phyloP scores from a whole-genome alignment of 2,113 vertebrate species.

The Channa maculata region DNA sequence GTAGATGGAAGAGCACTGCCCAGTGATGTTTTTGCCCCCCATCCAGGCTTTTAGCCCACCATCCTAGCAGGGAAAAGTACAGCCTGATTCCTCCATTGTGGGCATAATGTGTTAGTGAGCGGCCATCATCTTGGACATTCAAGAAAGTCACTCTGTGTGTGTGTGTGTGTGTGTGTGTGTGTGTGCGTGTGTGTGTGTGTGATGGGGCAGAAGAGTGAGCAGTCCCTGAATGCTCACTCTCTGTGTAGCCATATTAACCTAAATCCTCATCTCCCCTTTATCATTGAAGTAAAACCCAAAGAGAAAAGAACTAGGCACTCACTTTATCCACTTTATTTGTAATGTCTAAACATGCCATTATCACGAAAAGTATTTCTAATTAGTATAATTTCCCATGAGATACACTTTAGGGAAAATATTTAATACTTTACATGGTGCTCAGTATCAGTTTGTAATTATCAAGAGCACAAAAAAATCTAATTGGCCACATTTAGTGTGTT shows the following conservation, averaged over 20 bases:
- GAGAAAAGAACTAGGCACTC: conserved; percentile 69
- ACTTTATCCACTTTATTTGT: conserved; percentile 69
- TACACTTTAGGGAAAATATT: conserved; percentile 69
- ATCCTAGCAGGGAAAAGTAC: conserved; percentile 80
- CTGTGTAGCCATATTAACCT: conserved; percentile 80
- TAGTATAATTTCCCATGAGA: conserved; percentile 74
- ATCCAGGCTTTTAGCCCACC: conserved; percentile 74
- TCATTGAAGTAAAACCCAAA: conserved; percentile 78
- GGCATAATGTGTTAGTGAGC: conserved; percentile 74
- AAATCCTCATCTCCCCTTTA: conserved; percentile 72
- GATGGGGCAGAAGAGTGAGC: conserved; percentile 76
- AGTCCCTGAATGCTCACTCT: conserved; percentile 78
- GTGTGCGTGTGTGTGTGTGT: conserved; percentile 53
- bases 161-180: conserved; percentile 52
- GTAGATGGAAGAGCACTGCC: conserved; percentile 71
- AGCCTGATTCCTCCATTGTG: conserved; percentile 77
- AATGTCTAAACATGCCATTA: conserved; percentile 81
- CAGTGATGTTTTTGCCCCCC: conserved; percentile 73
- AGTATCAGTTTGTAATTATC: conserved; percentile 55
- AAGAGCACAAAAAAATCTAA: conserved; percentile 26
- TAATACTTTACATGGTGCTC: conserved; percentile 60
- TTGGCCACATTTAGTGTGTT: conserved; percentile 28
- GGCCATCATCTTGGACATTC: conserved; percentile 68
- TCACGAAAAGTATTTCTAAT: conserved; percentile 74
- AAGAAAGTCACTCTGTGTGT: conserved; percentile 63